phyloP scores from a whole-genome alignment of 2,888 invertebrate species.

The Frankliniella fusca region DNA sequence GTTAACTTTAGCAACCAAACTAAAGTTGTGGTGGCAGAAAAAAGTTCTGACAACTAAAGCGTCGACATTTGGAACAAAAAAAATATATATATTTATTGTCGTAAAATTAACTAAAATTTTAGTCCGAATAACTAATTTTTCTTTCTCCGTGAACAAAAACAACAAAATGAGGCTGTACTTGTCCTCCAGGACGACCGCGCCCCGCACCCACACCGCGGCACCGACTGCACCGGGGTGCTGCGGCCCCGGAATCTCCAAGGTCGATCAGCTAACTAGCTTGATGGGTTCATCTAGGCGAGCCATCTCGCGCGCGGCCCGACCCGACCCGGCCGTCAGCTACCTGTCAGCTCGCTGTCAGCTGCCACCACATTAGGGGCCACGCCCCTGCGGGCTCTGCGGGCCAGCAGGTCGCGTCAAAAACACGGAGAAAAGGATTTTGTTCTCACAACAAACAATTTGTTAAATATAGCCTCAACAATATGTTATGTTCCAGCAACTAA shows the following conservation, averaged over 20 bases:
- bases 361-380: background rate
- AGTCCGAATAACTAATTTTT: too few species aligned
- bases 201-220: background rate
- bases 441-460: too few species aligned
- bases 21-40: too few species aligned
- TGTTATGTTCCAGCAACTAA: background rate
- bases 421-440: too few species aligned
- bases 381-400: background rate
- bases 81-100: too few species aligned
- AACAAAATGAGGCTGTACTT: background rate
- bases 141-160: too few species aligned
- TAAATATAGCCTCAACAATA: too few species aligned
- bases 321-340: background rate
- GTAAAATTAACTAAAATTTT: too few species aligned
- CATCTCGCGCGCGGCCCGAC: background rate
- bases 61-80: too few species aligned
- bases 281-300: constrained; percentile 8
- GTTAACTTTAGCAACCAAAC: too few species aligned
- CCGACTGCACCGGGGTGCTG: background rate
- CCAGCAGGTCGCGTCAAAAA: too few species aligned
- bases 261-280: constrained; percentile 12
- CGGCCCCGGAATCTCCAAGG: constrained; percentile 6
- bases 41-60: too few species aligned
- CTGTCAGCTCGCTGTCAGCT: background rate
- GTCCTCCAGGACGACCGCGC: background rate